These are phyloP conservation scores for Drosophila quadrilineata DNA, from an alignment of 1,140 invertebrate genomes.

Conservation along the genomic window DNA sequence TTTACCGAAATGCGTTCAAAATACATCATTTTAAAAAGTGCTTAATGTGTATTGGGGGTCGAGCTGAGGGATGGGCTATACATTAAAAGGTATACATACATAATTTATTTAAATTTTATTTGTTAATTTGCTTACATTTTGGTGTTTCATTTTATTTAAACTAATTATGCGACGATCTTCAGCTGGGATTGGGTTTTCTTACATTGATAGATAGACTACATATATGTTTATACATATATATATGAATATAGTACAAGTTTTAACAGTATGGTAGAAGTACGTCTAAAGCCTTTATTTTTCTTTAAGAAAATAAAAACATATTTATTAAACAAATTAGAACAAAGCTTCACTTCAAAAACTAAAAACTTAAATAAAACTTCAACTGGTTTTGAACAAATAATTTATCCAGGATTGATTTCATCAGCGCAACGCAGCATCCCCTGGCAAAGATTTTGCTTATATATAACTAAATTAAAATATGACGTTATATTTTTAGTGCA, in stretches of 20 bases:
- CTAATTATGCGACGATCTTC: constrained; percentile 52
- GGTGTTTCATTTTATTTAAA: constrained; percentile 49
- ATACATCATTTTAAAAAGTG: constrained; percentile 52
- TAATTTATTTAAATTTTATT: constrained; percentile 35
- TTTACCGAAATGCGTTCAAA: constrained; percentile 53
- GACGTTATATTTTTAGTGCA: too few relatives aligned
- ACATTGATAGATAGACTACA: too few relatives aligned
- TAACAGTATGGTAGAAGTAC: constrained; percentile 24
- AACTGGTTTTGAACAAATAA: constrained; percentile 17
- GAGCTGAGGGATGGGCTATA: too few relatives aligned
- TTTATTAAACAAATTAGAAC: constrained; percentile 33
- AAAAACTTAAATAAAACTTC: constrained; percentile 25
- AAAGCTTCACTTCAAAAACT: constrained; percentile 21
- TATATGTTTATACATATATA: constrained; percentile 14
- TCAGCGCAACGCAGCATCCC: too few relatives aligned
- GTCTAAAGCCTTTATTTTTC: constrained; percentile 44
- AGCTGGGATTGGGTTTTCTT: too few relatives aligned
- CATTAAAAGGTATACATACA: not conserved
- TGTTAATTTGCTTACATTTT: constrained; percentile 47
- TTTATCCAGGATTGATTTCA: constrained; percentile 1
- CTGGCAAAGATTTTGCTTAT: too few relatives aligned
- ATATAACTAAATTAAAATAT: too few relatives aligned
- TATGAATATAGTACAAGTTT: constrained; percentile 13
- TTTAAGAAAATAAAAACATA: constrained; percentile 52
- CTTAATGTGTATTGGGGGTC: too few relatives aligned